These are phyloP conservation scores for Actenoides hombroni DNA, from an alignment of 2,113 vertebrate species.

Conservation along the genomic window DNA sequence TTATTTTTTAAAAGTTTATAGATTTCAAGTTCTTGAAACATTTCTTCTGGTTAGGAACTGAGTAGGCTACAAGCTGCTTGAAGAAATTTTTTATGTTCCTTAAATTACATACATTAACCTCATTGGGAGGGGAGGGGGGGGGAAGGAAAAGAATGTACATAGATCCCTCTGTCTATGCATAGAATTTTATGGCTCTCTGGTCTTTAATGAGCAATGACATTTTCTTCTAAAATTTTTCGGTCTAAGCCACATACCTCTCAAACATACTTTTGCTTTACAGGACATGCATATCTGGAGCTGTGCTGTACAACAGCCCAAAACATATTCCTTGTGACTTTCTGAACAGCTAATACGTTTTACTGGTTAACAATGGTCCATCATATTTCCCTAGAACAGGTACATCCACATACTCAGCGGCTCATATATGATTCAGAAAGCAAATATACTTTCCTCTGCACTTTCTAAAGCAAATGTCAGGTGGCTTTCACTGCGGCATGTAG, in stretches of 20 bases:
- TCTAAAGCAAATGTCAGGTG: constrained; percentile 35
- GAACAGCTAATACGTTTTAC: neutral
- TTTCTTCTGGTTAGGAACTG: neutral
- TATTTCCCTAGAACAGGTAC: neutral
- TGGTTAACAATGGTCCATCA: neutral
- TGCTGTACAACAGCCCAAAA: neutral
- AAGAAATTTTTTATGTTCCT: neutral
- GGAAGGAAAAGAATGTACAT: accelerated
- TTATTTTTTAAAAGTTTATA: neutral
- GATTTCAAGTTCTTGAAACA: neutral
- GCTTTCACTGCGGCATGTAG: neutral
- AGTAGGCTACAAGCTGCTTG: neutral
- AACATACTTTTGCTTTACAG: neutral
- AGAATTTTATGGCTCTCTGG: neutral
- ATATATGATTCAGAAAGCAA: neutral
- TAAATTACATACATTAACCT: neutral
- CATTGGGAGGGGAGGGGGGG: neutral
- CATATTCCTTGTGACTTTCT: neutral
- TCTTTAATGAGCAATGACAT: neutral
- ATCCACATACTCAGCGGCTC: neutral
- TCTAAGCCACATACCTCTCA: neutral
- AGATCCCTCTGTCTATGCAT: neutral
- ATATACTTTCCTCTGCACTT: neutral
- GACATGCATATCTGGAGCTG: accelerated
- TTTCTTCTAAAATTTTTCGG: neutral